Evolutionary conservation across 2,888 invertebrate genomes (phyloP).

Genomic region (Scelioninae gen. 1): DNA sequence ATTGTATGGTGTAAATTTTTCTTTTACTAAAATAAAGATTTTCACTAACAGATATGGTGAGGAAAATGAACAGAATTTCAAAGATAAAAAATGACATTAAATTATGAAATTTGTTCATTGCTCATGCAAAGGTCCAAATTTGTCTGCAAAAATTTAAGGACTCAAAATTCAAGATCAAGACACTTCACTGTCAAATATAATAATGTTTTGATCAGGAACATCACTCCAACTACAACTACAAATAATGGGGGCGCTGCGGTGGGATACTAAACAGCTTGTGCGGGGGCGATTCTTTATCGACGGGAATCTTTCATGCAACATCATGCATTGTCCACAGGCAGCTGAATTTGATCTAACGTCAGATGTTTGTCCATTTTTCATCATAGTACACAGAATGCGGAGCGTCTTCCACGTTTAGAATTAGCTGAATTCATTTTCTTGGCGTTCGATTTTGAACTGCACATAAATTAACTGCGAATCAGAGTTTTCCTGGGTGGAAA

Average conservation of each 20-base stretch:
- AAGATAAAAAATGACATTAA: too few species aligned
- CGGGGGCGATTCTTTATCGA: slow-evolving; percentile 25
- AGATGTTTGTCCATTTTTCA: slow-evolving; percentile 37
- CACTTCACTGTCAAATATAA: slow-evolving; percentile 51
- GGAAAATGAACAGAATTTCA: too few species aligned
- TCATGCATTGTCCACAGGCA: slow-evolving; percentile 32
- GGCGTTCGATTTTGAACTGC: slow-evolving; percentile 3
- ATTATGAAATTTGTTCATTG: too few species aligned
- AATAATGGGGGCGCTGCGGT: slow-evolving; percentile 22
- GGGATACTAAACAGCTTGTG: slow-evolving; percentile 37
- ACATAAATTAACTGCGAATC: slow-evolving; percentile 34
- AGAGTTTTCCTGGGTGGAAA: slow-evolving; percentile 8
- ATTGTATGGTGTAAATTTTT: too few species aligned
- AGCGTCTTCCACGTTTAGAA: slow-evolving; percentile 26
- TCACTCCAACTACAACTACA: slow-evolving; percentile 22
- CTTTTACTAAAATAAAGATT: too few species aligned
- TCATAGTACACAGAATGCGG: not conserved
- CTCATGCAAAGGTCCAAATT: not conserved
- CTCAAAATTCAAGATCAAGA: slow-evolving; percentile 52
- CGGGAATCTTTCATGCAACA: slow-evolving; percentile 27
- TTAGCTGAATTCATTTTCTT: slow-evolving; percentile 30
- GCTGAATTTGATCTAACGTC: slow-evolving; percentile 21
- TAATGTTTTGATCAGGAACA: slow-evolving; percentile 58
- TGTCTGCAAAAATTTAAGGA: not conserved
- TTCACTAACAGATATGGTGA: too few species aligned